A percentile compares a stretch with the other conserved stretches of the same genome.
These are phyloP conservation scores for Gastracanthus pulcherrimus DNA, from an alignment of 2,888 invertebrate species.

Conservation along the genomic window DNA sequence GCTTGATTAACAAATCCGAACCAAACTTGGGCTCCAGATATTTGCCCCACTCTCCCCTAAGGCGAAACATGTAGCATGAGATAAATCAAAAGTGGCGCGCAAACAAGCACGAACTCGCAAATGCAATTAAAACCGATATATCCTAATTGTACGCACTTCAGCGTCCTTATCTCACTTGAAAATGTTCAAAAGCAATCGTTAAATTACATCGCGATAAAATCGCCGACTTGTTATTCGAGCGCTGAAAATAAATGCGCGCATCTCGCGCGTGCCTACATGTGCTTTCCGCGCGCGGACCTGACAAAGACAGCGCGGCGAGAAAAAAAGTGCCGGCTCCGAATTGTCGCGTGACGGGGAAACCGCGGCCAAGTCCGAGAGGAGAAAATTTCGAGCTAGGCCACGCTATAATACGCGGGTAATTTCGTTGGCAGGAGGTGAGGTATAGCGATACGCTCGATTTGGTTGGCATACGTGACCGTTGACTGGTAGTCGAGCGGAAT, in stretches of 20 bases:
- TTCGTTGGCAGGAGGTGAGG: neutral
- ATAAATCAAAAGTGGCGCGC: neutral
- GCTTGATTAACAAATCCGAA: too few relatives aligned
- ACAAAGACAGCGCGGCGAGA: neutral
- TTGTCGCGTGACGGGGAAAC: neutral
- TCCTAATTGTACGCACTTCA: slow-evolving; percentile 8
- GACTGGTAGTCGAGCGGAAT: too few relatives aligned
- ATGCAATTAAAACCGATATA: neutral
- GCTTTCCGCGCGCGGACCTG: neutral
- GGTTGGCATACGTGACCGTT: neutral
- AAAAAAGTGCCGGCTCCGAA: neutral
- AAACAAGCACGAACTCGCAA: neutral
- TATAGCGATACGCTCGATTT: neutral
- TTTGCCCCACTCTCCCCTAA: too few relatives aligned
- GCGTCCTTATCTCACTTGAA: neutral
- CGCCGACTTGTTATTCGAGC: slow-evolving; percentile 16
- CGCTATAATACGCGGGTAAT: too few relatives aligned
- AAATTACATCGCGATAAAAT: slow-evolving; percentile 31
- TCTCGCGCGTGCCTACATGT: too few relatives aligned
- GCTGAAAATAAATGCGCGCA: neutral
- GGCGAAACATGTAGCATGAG: too few relatives aligned
- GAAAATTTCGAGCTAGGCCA: neutral
- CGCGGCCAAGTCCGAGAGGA: neutral
- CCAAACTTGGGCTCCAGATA: too few relatives aligned
- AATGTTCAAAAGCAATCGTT: neutral